Evolutionary conservation across 1,140 invertebrate species (phyloP), one percentile per base, ranked within the genome.

Genomic region (Ruditapes philippinarum): DNA sequence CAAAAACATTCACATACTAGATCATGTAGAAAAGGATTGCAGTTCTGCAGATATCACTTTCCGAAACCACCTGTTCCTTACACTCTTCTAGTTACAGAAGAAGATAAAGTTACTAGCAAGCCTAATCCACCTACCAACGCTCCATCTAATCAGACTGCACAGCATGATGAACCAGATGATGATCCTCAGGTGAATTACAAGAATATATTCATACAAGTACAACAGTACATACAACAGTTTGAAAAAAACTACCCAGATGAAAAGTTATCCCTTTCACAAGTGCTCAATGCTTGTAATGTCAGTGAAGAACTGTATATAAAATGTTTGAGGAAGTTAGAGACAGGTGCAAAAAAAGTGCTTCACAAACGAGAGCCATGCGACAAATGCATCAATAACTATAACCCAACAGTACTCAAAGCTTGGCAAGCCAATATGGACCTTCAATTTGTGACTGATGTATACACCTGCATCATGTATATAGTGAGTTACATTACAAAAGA

Each of bases 371-470:
- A 73, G 36, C 68, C 68, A 73, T 33, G 12, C 9, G 68, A 73
- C 36, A 17, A 73, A 73, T 33, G 36, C 25, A 73, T 38, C 36
- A 73, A 33, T 33, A 73, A 73, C 36, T 73, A 73, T 33, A 73
- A 73, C 68, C 68, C 68, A 33, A 65, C 60, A 12, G 36, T 73
- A 73, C 36, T 73, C 19, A 73, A 73, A 73, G 9, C 68, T 31
- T 73, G 68, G 68, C 68, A 73, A 38, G 68, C 68, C 33, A 73
- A 73, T 36, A 73, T 73, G 68, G 68, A 73, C 45, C n/a, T n/a
- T n/a, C 76, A 80, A 33, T 25, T 14, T 31, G 76, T 80, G 12
- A 7, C 28, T 11, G 76, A 80, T 57, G 76, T 36, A 19, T 80
- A 80, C 33, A 45, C 7, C 22, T 80, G 76, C 31, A 80, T 80